Base-by-base conservation (phyloP, 2,113 vertebrate species). In the Protobothrops flavoviridis region DNA sequence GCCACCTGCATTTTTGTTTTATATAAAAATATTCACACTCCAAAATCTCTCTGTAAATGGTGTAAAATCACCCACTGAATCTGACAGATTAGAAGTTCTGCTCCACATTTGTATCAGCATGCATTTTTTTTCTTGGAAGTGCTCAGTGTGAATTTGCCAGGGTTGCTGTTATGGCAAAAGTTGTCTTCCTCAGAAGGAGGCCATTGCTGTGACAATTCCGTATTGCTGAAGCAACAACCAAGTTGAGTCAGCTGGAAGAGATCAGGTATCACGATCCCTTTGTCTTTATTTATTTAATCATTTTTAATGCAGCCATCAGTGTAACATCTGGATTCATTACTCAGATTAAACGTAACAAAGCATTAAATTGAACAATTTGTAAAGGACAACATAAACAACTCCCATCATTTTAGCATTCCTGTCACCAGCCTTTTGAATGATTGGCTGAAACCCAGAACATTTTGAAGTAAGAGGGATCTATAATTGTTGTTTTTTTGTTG, bases 271-370 rank as follows among this genome's bases (percentile, higher is more conserved):
- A 50, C 53, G 74, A 90, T 96, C 93, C 91, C 45, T 95, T 95
- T 95, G 69, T 91, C 94, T 93, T 95, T 96, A 96, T 95, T 93
- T 93, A 90, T 53, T 96, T 96, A 96, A 96, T 95, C 95, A 94
- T 96, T 95, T 97, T 94, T 53, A 94, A 97, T 64, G 64, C 91
- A 88, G 92, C 92, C 92, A 88, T 96, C 89, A 64, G 91, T 59
- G 88, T 0, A 94, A 95, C 96, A 96, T 95, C 96, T 97, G 95
- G 96, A 95, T 93, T 94, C 88, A 94, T 92, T 95, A 89, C 52
- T 48, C 92, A 95, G 52, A 95, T 96, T 91, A 96, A 95, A 96
- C 23, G 90, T 93, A 95, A 94, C 93, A 95, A 95, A 93, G 93
- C 95, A 96, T 92, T 97, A 95, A 96, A 96, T 96, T 95, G 95